phyloP scores from a whole-genome alignment of 2,888 invertebrate species.

The Tortricodes alternella region DNA sequence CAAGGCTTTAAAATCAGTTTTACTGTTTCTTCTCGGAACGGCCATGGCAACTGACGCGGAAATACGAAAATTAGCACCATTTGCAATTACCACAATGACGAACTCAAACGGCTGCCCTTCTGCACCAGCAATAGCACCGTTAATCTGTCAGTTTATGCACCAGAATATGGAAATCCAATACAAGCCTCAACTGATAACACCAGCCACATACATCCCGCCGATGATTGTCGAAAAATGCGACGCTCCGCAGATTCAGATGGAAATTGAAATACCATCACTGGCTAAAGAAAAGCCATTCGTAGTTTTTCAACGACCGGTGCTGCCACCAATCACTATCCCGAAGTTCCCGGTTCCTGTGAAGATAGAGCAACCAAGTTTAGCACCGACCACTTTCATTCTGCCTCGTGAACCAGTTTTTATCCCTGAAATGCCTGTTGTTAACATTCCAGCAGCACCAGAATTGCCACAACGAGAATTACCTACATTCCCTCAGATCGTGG shows the following conservation, averaged over 20 bases:
- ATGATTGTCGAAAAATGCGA: slow-evolving; percentile 28
- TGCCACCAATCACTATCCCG: slow-evolving; percentile 31
- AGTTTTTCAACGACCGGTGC: slow-evolving; percentile 31
- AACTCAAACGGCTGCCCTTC: slow-evolving; percentile 17
- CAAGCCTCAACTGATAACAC: slow-evolving; percentile 36
- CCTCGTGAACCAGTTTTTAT: slow-evolving; percentile 1
- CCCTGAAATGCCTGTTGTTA: background rate
- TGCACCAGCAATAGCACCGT: slow-evolving; percentile 33
- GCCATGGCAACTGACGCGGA: slow-evolving; percentile 24
- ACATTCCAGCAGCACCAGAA: slow-evolving; percentile 10
- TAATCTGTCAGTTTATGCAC: slow-evolving; percentile 40
- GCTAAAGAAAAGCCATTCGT: slow-evolving; percentile 8
- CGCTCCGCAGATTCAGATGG: slow-evolving; percentile 20
- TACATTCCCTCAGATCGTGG: background rate
- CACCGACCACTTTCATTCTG: slow-evolving; percentile 1
- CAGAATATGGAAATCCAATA: slow-evolving; percentile 47
- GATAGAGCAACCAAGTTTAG: background rate
- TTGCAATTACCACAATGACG: background rate
- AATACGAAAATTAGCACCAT: slow-evolving; percentile 1
- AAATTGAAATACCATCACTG: slow-evolving; percentile 24
- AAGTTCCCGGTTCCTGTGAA: slow-evolving; percentile 20
- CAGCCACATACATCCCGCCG: slow-evolving; percentile 27
- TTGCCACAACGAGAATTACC: slow-evolving; percentile 1
- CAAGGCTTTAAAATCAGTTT: slow-evolving; percentile 38
- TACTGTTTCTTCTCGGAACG: slow-evolving; percentile 44